These are phyloP conservation scores for Eupithecia centaureata DNA, from an alignment of 2,888 invertebrate genomes.

Conservation along the genomic window DNA sequence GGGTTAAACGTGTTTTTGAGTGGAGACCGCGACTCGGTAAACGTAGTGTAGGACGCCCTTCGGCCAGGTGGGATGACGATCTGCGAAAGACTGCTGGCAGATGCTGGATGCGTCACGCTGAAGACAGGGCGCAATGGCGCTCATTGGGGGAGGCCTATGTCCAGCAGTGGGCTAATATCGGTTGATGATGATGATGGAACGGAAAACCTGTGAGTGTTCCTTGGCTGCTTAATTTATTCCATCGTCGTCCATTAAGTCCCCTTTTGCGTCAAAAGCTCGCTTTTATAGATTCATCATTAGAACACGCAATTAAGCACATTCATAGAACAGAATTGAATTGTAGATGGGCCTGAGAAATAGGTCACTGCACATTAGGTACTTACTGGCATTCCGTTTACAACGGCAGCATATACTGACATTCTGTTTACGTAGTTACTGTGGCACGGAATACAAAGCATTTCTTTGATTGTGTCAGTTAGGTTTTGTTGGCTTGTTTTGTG, in stretches of 20 bases:
- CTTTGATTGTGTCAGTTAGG: neutral
- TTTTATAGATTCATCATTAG: slow-evolving; percentile 3
- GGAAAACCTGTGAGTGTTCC: no score
- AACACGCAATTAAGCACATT: slow-evolving; percentile 29
- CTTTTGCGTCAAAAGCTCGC: neutral
- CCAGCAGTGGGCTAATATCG: no score
- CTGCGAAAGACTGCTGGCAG: no score
- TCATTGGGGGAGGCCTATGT: no score
- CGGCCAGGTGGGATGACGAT: no score
- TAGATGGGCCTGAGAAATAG: slow-evolving; percentile 39
- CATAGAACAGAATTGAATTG: slow-evolving; percentile 39
- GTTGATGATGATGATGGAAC: no score
- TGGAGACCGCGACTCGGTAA: no score
- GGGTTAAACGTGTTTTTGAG: no score
- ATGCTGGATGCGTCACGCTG: no score
- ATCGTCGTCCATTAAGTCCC: neutral
- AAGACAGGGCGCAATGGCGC: no score
- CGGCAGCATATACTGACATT: neutral
- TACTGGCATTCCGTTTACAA: slow-evolving; percentile 18
- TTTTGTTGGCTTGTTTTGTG: slow-evolving; percentile 6
- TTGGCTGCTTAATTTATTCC: neutral
- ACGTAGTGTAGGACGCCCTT: no score
- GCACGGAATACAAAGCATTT: slow-evolving; percentile 2
- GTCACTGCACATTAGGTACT: slow-evolving; percentile 35
- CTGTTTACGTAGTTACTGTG: slow-evolving; percentile 4